Evolutionary conservation across 2,797 vertebrate species (phyloP), one percentile per base, ranked within the genome.

Genomic region (Darevskia mixta): DNA sequence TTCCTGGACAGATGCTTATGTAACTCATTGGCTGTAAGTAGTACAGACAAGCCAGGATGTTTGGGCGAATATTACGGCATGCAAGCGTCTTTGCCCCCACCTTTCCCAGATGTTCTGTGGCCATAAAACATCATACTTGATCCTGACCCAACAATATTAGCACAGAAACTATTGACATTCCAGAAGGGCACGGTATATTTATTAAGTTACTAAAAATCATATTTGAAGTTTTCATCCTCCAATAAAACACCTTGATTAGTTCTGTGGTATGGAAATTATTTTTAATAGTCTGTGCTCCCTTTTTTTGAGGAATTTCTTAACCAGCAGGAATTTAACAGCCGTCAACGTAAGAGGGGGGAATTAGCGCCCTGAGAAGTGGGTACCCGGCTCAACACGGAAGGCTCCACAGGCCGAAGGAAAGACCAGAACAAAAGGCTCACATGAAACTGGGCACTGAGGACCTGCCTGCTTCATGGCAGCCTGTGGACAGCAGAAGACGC

Each of bases 71-170:
- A 18, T 18, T 27, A 3, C 10, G 17, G 41, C 66, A 2, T 1
- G 17, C 27, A 61, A 61, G 20, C 49, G 5, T 9, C 11, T 58
- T 27, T 38, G 13, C 8, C 72, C 0, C 0, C 3, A 4, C 29
- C 85, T 88, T n/a, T 55, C 88, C 23, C 43, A 71, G 27, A 77
- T 49, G 32, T 69, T 6, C 72, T 67, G 61, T 43, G 49, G 86
- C 66, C 7, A 25, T 72, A 32, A 73, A 72, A 58, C 5, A 5
- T 6, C 43, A 8, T 11, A 5, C 72, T n/a, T 64, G 72, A 32
- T 58, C 35, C 27, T 15, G 27, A 38, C 29, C 17, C 69, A 23
- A 55, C 13, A n/a, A 27, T 10, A 67, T n/a, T 23, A 11, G 77
- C 41, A 8, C 8, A 10, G n/a, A 66, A 23, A 32, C 27, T n/a